These are phyloP conservation scores for Gracilinanus agilis DNA, from an alignment of 2,113 vertebrate genomes.

Conservation along the genomic window DNA sequence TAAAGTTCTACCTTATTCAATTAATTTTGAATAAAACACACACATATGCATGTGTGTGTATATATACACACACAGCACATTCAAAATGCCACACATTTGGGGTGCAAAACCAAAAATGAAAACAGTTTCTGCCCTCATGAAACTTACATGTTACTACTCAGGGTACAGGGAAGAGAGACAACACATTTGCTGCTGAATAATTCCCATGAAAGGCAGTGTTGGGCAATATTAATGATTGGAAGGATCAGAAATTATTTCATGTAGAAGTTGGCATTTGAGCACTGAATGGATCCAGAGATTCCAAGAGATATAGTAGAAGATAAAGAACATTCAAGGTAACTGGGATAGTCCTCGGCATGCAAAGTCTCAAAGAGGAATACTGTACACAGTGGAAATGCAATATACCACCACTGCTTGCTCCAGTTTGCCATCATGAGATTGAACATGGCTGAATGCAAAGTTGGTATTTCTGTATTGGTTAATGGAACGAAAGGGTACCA, in stretches of 20 bases:
- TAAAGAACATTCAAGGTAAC: not conserved
- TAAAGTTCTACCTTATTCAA: not conserved
- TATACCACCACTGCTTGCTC: no score
- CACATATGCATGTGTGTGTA: no score
- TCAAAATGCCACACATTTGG: not conserved
- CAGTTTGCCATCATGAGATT: no score
- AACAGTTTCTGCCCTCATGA: not conserved
- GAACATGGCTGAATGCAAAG: no score
- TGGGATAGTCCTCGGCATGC: not conserved
- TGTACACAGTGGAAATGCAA: no score
- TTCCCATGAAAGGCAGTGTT: not conserved
- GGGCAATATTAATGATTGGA: not conserved
- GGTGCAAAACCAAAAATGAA: not conserved
- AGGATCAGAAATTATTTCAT: not conserved
- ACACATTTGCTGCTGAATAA: not conserved
- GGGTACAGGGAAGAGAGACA: not conserved
- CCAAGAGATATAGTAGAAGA: not conserved
- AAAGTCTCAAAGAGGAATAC: not conserved
- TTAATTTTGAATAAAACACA: not conserved
- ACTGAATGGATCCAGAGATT: not conserved
- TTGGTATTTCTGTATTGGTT: no score
- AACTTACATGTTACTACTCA: not conserved
- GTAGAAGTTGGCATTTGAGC: not conserved
- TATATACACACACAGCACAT: not conserved
- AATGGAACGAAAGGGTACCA: no score